Percentiles rank a stretch among this genome's conserved stretches.
Conservation (phyloP, 2,797 vertebrate genomes). For the Arremon brunneinucha region DNA sequence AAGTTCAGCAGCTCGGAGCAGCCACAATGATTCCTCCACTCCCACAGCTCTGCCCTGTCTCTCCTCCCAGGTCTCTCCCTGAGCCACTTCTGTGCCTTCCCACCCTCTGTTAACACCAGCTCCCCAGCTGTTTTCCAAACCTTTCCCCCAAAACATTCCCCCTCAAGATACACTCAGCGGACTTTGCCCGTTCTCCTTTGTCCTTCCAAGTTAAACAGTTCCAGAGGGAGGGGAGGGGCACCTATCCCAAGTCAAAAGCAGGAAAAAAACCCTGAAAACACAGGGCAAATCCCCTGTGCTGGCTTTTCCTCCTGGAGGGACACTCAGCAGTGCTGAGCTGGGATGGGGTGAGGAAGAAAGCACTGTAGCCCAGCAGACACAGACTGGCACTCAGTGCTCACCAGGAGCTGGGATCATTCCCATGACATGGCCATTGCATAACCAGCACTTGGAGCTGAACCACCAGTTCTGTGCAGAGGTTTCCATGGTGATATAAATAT, state of each 20-base stretch:
- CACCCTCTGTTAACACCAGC: neutral
- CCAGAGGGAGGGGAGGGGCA: neutral
- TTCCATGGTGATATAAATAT: conserved; percentile 55
- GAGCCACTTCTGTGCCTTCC: neutral
- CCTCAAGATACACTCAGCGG: accelerated
- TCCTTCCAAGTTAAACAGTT: conserved; percentile 55
- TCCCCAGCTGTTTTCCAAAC: neutral
- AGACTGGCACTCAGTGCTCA: neutral
- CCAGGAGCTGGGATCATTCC: neutral
- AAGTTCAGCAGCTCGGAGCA: neutral
- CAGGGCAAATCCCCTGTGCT: neutral
- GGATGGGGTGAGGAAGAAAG: neutral
- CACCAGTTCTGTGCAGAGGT: neutral
- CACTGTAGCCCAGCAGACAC: accelerated
- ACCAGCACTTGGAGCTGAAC: neutral
- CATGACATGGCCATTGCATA: conserved; percentile 17
- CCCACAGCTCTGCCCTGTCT: neutral
- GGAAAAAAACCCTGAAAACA: neutral
- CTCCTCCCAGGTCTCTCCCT: neutral
- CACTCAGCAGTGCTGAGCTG: neutral
- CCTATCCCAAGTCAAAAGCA: accelerated
- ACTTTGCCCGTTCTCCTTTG: conserved; percentile 7
- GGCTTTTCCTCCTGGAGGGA: neutral
- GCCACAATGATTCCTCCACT: neutral
- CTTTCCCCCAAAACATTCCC: neutral